These are phyloP conservation scores for Anguilla rostrata DNA, from an alignment of 2,113 vertebrate genomes.

Conservation along the genomic window DNA sequence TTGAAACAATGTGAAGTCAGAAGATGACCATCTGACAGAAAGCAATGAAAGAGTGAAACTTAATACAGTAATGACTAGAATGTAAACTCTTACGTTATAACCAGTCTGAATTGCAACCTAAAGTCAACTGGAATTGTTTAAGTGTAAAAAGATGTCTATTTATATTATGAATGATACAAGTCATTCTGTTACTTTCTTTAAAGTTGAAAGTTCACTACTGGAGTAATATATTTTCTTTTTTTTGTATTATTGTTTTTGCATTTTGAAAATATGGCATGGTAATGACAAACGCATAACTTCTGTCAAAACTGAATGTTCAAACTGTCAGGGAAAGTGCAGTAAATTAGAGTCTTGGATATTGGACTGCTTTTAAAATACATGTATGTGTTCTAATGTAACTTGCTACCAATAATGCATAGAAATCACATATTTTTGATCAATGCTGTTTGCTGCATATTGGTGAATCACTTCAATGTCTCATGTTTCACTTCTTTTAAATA, in stretches of 20 bases:
- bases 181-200: slow-evolving; percentile 3
- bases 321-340: not conserved
- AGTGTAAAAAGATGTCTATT: not conserved
- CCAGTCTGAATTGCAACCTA: not conserved
- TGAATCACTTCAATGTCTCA: slow-evolving; percentile 19
- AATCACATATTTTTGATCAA: slow-evolving; percentile 32
- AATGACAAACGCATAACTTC: not conserved
- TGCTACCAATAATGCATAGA: slow-evolving; percentile 21
- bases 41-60: not conserved
- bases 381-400: slow-evolving; percentile 21
- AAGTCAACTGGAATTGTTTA: not conserved
- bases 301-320: not conserved
- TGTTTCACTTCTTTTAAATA: slow-evolving; percentile 26
- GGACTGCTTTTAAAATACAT: slow-evolving; percentile 22
- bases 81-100: not conserved
- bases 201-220: not conserved
- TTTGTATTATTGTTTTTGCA: slow-evolving; percentile 12
- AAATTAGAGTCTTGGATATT: slow-evolving; percentile 4
- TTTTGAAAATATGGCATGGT: not conserved
- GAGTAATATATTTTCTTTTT: not conserved
- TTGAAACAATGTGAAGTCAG: not conserved
- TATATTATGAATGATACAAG: not conserved
- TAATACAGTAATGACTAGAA: not conserved
- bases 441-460: slow-evolving; percentile 36
- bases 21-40: not conserved